These are phyloP conservation scores for Patella ulyssiponensis DNA, from an alignment of 2,888 invertebrate genomes.

Conservation along the genomic window DNA sequence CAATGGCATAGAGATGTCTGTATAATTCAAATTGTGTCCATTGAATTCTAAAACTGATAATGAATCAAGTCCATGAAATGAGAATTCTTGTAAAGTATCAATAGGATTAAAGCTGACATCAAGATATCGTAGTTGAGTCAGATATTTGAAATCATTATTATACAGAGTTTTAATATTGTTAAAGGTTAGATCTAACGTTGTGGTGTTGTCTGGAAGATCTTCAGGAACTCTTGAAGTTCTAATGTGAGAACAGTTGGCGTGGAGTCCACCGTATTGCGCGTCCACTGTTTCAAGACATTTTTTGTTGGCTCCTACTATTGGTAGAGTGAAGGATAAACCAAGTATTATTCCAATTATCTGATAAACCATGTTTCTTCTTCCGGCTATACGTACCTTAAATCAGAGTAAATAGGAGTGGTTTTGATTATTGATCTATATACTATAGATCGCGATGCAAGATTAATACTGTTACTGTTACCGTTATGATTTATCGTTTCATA, in stretches of 20 bases:
- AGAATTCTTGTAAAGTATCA: background rate
- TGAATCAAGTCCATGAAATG: background rate
- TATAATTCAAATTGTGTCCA: background rate
- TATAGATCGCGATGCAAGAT: no score
- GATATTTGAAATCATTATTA: constrained; percentile 2
- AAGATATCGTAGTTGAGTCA: background rate
- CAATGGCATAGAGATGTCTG: background rate
- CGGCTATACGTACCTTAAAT: no score
- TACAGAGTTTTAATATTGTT: background rate
- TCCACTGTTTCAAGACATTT: no score
- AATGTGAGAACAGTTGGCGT: background rate
- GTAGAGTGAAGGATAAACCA: no score
- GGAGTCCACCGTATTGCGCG: no score
- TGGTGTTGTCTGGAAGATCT: background rate
- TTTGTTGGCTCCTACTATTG: no score
- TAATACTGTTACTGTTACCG: no score
- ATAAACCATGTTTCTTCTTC: no score
- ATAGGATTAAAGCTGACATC: background rate
- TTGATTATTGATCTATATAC: no score
- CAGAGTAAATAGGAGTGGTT: no score
- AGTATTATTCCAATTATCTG: no score
- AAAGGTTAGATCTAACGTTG: background rate
- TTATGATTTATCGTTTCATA: no score
- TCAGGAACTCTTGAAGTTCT: background rate
- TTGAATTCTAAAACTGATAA: background rate